phyloP scores from a whole-genome alignment of 2,888 invertebrate genomes.

The Himalopsyche japonica region DNA sequence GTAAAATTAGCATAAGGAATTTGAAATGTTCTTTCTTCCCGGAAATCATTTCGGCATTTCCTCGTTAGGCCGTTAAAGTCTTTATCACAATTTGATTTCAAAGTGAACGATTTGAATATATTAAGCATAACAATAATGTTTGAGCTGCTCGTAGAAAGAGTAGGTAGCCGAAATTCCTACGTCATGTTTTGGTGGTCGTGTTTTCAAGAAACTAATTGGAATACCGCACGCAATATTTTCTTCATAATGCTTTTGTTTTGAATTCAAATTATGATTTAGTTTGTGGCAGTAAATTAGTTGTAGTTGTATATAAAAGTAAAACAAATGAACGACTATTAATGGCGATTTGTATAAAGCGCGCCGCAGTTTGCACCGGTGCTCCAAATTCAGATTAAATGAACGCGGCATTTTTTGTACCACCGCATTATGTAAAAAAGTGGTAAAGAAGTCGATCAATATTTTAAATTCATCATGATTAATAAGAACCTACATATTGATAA shows the following conservation, averaged over 20 bases:
- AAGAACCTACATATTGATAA: too few relatives aligned
- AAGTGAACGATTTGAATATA: conserved; percentile 36
- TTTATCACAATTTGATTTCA: conserved; percentile 36
- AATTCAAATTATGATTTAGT: background rate
- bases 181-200: conserved; percentile 19
- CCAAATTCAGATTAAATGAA: background rate
- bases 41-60: conserved; percentile 14
- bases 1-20: conserved; percentile 32
- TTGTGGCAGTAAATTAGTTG: background rate
- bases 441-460: too few relatives aligned
- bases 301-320: background rate
- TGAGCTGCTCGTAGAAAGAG: conserved; percentile 8
- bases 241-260: conserved; percentile 17
- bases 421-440: too few relatives aligned
- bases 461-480: too few relatives aligned
- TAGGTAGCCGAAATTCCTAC: conserved; percentile 17
- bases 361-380: background rate
- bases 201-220: conserved; percentile 27
- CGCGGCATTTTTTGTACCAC: background rate
- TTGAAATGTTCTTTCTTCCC: conserved; percentile 19
- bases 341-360: background rate
- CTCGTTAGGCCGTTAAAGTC: conserved; percentile 24
- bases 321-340: background rate
- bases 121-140: conserved; percentile 27
- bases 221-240: conserved; percentile 30